Evolutionary conservation across 2,797 vertebrate genomes (phyloP).

Genomic region (Perodicticus potto): DNA sequence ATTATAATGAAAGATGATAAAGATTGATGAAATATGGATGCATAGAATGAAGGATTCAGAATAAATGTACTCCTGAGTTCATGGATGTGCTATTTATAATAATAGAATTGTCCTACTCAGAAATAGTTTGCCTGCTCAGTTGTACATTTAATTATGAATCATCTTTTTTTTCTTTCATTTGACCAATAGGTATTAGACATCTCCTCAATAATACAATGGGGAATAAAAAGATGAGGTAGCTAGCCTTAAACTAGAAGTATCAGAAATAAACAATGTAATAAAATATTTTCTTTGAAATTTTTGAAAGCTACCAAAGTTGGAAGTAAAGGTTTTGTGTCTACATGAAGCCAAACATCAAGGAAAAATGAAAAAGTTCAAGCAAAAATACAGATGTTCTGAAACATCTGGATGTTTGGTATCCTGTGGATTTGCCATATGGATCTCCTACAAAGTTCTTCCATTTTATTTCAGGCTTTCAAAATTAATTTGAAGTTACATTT

Average conservation of each 20-base stretch:
- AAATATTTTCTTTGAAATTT: conserved; percentile 56
- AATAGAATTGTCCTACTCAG: conserved; percentile 71
- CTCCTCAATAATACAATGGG: background rate
- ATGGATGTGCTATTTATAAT: conserved; percentile 75
- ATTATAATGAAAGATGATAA: conserved; percentile 81
- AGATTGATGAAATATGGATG: conserved; percentile 80
- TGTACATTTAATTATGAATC: conserved; percentile 74
- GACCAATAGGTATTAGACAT: conserved; percentile 3
- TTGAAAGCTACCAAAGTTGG: conserved; percentile 43
- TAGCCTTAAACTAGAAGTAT: conserved; percentile 23
- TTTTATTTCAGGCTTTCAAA: conserved; percentile 68
- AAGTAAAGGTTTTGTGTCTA: conserved; percentile 37
- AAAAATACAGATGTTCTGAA: conserved; percentile 66
- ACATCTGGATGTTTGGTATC: conserved; percentile 75
- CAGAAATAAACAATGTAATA: conserved; percentile 36
- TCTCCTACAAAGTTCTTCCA: conserved; percentile 43
- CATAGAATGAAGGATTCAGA: conserved; percentile 70
- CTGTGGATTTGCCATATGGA: conserved; percentile 63
- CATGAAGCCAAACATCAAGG: conserved; percentile 44
- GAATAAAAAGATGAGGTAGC: conserved; percentile 35
- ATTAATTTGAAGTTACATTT: conserved; percentile 66
- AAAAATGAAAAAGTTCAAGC: conserved; percentile 57
- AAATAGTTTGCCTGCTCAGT: conserved; percentile 60
- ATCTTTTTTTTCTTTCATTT: conserved; percentile 22
- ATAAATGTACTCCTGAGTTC: conserved; percentile 74